These are phyloP conservation scores for Ahaetulla prasina DNA, from an alignment of 2,113 vertebrate genomes.

Conservation along the genomic window DNA sequence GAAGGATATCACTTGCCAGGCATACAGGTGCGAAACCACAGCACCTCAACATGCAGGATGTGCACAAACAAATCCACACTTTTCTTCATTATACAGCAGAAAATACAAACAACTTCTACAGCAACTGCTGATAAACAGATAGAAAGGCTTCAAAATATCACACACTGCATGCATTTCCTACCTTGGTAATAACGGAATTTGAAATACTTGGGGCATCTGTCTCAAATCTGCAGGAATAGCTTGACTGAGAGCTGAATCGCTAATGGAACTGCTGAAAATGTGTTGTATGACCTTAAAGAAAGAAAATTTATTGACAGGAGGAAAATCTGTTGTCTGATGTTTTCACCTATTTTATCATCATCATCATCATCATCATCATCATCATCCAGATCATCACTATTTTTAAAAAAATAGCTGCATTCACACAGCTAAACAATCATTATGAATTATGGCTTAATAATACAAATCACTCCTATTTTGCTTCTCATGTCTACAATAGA, in stretches of 20 bases:
- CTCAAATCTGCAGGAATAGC: background rate
- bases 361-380: too few species aligned
- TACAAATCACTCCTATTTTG: background rate
- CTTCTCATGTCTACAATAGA: background rate
- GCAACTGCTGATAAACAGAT: background rate
- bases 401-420: background rate
- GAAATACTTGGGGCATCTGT: background rate
- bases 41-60: background rate
- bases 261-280: background rate
- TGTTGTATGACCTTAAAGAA: background rate
- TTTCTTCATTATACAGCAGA: background rate
- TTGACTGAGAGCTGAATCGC: background rate
- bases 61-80: background rate
- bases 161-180: background rate
- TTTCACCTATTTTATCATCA: background rate
- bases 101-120: background rate
- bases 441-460: background rate
- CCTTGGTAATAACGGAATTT: background rate
- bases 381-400: background rate
- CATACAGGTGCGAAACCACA: background rate
- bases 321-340: background rate
- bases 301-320: background rate
- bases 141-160: background rate
- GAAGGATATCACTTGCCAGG: background rate
- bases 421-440: background rate